A percentile compares a stretch with the other conserved stretches of the same genome.
phyloP scores from a whole-genome alignment of 1,140 invertebrate genomes.

The Telenomus remus region DNA sequence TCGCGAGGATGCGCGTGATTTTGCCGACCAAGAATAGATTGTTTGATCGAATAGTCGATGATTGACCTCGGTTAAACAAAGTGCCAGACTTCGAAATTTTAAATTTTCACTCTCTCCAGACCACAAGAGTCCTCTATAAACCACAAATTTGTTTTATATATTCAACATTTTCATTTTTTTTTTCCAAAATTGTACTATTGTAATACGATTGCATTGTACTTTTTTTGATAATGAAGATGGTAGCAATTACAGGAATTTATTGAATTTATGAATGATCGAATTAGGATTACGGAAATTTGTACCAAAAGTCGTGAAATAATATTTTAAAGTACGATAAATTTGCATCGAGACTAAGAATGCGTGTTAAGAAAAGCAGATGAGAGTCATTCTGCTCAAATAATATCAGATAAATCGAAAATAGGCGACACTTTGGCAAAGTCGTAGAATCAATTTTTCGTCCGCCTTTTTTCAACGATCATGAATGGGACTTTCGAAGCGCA shows the following conservation, averaged over 20 bases:
- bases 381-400: not conserved
- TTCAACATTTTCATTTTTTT: too few relatives aligned
- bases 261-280: too few relatives aligned
- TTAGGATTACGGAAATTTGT: too few relatives aligned
- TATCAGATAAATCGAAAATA: not conserved
- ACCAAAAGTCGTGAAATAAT: not conserved
- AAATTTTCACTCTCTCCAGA: too few relatives aligned
- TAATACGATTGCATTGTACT: too few relatives aligned
- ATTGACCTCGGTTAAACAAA: not conserved
- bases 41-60: not conserved
- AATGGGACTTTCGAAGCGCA: not conserved
- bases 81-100: too few relatives aligned
- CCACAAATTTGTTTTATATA: too few relatives aligned
- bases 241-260: not conserved
- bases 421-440: not conserved
- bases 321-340: not conserved
- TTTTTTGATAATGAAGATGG: not conserved
- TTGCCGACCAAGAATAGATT: not conserved
- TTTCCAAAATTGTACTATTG: too few relatives aligned
- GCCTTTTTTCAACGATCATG: not conserved
- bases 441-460: too few relatives aligned
- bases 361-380: not conserved
- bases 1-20: slow-evolving; percentile 27
- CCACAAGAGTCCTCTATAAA: too few relatives aligned
- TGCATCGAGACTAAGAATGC: not conserved